Percentiles rank a stretch among this genome's conserved stretches.
Conservation (phyloP, 2,113 vertebrate genomes). For the Sorex fumeus region DNA sequence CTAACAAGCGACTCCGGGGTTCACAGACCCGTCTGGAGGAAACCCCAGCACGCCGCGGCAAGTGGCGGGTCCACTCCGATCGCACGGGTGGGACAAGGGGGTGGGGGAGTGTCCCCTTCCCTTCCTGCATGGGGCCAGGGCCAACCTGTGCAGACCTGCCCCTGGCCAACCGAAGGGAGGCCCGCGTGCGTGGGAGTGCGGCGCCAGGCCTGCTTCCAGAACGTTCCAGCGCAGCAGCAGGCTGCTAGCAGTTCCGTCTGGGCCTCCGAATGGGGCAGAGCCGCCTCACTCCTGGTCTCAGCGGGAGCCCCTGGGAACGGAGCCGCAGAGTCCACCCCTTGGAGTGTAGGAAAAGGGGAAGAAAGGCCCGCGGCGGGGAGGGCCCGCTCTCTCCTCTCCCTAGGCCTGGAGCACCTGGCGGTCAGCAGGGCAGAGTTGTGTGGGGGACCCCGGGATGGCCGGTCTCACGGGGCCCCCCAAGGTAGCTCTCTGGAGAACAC, state of each 20-base stretch:
- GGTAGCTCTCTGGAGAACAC: not conserved
- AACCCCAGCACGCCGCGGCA: not conserved
- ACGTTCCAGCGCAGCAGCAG: not conserved
- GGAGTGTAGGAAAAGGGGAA: not conserved
- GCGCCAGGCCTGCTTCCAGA: not conserved
- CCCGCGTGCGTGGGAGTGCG: too few relatives aligned
- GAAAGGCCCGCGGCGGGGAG: not conserved
- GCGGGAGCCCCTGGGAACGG: not conserved
- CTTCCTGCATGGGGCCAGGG: too few relatives aligned
- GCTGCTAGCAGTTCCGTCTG: not conserved
- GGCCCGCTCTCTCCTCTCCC: too few relatives aligned
- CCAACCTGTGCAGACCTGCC: not conserved
- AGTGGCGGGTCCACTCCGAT: not conserved
- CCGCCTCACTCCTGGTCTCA: not conserved
- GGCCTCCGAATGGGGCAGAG: not conserved
- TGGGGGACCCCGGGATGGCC: too few relatives aligned
- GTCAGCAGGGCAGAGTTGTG: too few relatives aligned
- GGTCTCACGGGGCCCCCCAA: too few relatives aligned
- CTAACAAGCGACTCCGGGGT: conserved; percentile 29
- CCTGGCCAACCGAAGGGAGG: not conserved
- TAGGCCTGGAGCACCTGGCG: too few relatives aligned
- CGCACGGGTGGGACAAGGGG: not conserved
- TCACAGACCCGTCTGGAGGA: conserved; percentile 54
- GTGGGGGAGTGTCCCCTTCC: too few relatives aligned
- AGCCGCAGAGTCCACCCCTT: not conserved